Evolutionary conservation across 2,888 invertebrate genomes (phyloP).

Genomic region (Drosophila emarginata): DNA sequence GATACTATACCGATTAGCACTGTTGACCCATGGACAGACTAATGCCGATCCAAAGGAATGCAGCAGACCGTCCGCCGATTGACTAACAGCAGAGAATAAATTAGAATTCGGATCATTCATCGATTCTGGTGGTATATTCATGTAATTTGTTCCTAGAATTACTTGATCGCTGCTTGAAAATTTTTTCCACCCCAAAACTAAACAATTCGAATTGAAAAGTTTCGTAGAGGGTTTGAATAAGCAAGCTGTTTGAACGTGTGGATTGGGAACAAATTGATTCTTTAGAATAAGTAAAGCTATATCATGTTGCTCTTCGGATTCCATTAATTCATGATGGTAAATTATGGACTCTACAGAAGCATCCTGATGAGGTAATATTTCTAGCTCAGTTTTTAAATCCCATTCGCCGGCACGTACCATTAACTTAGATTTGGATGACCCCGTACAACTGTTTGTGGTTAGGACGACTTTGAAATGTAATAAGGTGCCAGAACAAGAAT

Average conservation of each 20-base stretch:
- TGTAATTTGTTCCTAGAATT: not conserved
- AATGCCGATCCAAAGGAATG: not conserved
- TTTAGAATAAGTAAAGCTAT: constrained; percentile 37
- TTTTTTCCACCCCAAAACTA: constrained; percentile 35
- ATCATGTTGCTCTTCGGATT: not conserved
- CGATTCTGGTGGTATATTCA: not conserved
- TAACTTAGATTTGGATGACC: rapidly evolving
- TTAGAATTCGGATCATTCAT: not conserved
- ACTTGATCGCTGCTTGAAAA: not conserved
- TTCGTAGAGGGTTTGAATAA: not conserved
- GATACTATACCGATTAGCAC: not conserved
- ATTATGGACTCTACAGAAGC: not conserved
- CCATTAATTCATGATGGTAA: rapidly evolving
- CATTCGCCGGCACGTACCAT: constrained; percentile 42
- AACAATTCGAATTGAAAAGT: constrained; percentile 14
- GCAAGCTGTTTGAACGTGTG: constrained; percentile 28
- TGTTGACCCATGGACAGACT: not conserved
- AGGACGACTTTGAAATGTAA: constrained; percentile 17
- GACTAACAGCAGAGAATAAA: not conserved
- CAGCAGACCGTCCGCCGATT: not conserved
- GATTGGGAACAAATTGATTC: not conserved
- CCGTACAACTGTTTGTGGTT: not conserved
- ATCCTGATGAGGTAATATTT: constrained; percentile 28
- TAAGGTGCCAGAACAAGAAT: constrained; percentile 19
- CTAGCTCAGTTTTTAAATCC: constrained; percentile 17